Percentiles rank a stretch among this genome's conserved stretches.
Conservation (phyloP, 2,888 invertebrate genomes). For the Slavum lentiscoides region DNA sequence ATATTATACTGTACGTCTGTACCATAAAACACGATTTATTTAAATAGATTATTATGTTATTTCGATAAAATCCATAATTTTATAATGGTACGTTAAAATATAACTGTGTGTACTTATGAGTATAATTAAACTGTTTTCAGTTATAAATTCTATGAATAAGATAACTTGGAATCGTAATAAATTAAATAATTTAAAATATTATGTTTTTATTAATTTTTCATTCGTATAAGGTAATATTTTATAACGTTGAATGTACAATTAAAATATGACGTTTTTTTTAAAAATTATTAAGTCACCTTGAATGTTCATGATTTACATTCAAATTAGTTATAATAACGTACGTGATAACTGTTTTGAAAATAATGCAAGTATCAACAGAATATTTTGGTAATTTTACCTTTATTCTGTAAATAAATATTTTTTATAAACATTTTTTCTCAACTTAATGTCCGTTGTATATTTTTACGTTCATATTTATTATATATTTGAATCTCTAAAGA, state of each 20-base stretch:
- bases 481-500: background rate
- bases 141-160: too few species aligned
- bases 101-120: too few species aligned
- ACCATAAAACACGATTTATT: too few species aligned
- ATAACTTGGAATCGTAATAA: too few species aligned
- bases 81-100: too few species aligned
- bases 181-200: too few species aligned
- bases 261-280: background rate
- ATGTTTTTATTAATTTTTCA: background rate
- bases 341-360: slow-evolving; percentile 2
- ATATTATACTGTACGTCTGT: too few species aligned
- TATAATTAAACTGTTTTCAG: too few species aligned
- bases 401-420: slow-evolving; percentile 2
- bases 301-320: slow-evolving; percentile 11
- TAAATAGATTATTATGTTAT: too few species aligned
- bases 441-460: slow-evolving; percentile 1
- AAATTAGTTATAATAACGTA: background rate
- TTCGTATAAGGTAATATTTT: background rate
- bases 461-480: background rate
- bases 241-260: background rate
- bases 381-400: background rate
- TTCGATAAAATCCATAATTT: too few species aligned
- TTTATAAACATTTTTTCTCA: background rate
- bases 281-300: slow-evolving; percentile 1
- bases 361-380: background rate